Percentiles rank a stretch among this genome's conserved stretches.
These are phyloP conservation scores for Ruditapes philippinarum DNA, from an alignment of 1,140 invertebrate species.

Conservation along the genomic window DNA sequence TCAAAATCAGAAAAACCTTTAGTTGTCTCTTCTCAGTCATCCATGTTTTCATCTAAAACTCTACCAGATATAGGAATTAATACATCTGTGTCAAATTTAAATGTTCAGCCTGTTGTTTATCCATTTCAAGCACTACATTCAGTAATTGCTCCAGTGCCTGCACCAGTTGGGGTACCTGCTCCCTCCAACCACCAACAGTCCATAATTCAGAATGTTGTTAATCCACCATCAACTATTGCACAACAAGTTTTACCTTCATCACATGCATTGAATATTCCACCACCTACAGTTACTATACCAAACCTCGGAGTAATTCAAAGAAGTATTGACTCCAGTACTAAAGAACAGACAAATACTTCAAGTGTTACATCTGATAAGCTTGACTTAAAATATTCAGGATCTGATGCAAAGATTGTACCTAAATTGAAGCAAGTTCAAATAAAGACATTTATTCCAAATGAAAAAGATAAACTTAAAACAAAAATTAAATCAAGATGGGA, in stretches of 20 bases:
- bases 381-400: neutral
- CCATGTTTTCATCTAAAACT: neutral
- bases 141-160: neutral
- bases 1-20: too few relatives aligned
- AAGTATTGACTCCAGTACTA: neutral
- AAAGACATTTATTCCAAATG: constrained; percentile 24
- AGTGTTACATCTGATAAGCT: too few relatives aligned
- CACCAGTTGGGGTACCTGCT: neutral
- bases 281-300: neutral
- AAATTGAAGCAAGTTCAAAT: constrained; percentile 22
- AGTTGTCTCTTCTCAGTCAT: neutral
- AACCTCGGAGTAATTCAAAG: neutral
- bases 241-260: neutral
- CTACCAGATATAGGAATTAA: neutral
- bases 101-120: constrained; percentile 3
- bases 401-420: neutral
- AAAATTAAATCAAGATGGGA: constrained; percentile 52
- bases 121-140: constrained; percentile 10
- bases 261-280: neutral
- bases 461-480: neutral
- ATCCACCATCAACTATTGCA: neutral
- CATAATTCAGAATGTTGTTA: neutral
- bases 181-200: neutral
- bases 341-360: neutral
- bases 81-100: neutral